Conservation (phyloP, 2,113 vertebrate species). For the Aspiorhynchus laticeps region DNA sequence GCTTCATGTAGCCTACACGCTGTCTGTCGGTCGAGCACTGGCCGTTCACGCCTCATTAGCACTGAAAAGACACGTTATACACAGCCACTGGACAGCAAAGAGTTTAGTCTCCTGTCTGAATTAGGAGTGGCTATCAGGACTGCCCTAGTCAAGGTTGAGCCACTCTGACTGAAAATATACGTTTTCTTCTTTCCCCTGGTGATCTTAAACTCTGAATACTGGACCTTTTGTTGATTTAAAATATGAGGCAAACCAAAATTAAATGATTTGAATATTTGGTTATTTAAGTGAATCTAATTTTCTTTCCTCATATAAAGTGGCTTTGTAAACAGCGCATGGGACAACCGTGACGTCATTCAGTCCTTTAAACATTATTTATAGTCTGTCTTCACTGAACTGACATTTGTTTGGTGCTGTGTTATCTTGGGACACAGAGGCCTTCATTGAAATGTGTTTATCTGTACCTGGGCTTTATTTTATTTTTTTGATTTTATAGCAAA, state of each 20-base stretch:
- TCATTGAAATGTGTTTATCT: slow-evolving; percentile 63
- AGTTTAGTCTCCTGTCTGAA: slow-evolving; percentile 69
- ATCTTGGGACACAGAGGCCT: slow-evolving; percentile 67
- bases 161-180: neutral
- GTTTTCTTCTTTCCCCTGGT: neutral
- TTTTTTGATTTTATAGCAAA: slow-evolving; percentile 7
- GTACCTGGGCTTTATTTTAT: neutral
- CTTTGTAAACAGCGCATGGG: neutral
- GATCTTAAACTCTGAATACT: neutral
- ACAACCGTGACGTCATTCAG: neutral
- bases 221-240: neutral
- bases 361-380: slow-evolving; percentile 45
- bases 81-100: slow-evolving; percentile 75
- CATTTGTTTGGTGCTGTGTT: slow-evolving; percentile 56
- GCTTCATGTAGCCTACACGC: slow-evolving; percentile 52
- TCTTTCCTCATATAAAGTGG: neutral
- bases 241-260: neutral
- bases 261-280: neutral
- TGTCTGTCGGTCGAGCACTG: slow-evolving; percentile 65
- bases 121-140: slow-evolving; percentile 36
- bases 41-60: slow-evolving; percentile 65
- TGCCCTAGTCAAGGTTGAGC: slow-evolving; percentile 13
- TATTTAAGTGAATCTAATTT: neutral
- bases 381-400: slow-evolving; percentile 4
- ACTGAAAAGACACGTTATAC: slow-evolving; percentile 72